Evolutionary conservation across 2,797 vertebrate genomes (phyloP).

Genomic region (Thripadectes ignobilis): DNA sequence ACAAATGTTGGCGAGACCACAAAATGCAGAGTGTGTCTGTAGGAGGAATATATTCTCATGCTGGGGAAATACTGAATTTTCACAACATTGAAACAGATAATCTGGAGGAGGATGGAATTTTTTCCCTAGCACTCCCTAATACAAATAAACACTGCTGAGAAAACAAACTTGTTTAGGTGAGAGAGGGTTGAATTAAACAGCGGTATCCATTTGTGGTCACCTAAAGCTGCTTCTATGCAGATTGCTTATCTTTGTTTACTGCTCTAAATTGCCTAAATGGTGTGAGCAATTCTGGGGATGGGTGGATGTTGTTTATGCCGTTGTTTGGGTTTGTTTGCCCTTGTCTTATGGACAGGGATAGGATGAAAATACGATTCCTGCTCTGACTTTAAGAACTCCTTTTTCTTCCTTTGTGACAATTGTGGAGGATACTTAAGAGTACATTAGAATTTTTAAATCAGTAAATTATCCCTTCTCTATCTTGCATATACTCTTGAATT

Average conservation of each 20-base stretch:
- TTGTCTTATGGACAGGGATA: not conserved
- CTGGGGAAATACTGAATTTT: slow-evolving; percentile 64
- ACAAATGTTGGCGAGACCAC: not conserved
- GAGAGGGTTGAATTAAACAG: slow-evolving; percentile 54
- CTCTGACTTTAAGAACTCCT: not conserved
- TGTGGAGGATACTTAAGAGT: not conserved
- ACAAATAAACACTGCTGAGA: slow-evolving; percentile 57
- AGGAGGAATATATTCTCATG: slow-evolving; percentile 60
- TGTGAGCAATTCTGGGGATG: slow-evolving; percentile 51
- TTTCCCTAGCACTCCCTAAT: slow-evolving; percentile 51
- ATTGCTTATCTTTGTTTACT: slow-evolving; percentile 68
- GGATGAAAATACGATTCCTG: slow-evolving; percentile 7
- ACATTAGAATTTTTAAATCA: not conserved
- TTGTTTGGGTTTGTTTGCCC: slow-evolving; percentile 38
- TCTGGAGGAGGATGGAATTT: slow-evolving; percentile 50
- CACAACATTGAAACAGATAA: slow-evolving; percentile 52
- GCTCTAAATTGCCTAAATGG: slow-evolving; percentile 58
- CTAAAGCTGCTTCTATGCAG: slow-evolving; percentile 59
- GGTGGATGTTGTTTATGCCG: slow-evolving; percentile 50
- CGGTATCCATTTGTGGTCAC: slow-evolving; percentile 60
- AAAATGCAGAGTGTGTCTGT: slow-evolving; percentile 36
- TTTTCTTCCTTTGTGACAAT: not conserved
- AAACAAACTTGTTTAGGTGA: slow-evolving; percentile 66
- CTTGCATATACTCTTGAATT: not conserved
- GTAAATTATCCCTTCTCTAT: not conserved